Conservation (phyloP, 2,797 vertebrate genomes). For the Catostomus latipinnis region DNA sequence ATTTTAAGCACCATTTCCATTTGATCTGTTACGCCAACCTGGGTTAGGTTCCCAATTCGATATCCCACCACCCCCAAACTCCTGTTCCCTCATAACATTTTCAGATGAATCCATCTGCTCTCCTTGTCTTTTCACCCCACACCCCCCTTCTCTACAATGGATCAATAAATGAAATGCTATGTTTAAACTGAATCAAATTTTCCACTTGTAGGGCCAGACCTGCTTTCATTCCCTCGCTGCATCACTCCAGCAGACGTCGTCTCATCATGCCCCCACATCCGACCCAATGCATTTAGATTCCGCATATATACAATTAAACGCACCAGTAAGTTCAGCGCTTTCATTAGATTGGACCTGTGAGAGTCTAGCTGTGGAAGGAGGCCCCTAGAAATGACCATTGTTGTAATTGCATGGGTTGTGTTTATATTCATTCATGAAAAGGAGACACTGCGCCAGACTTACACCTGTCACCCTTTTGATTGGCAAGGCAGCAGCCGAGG, state of each 20-base stretch:
- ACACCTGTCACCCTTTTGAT: constrained; percentile 95
- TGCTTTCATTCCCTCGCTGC: constrained; percentile 69
- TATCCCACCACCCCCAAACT: constrained; percentile 71
- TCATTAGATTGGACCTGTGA: constrained; percentile 82
- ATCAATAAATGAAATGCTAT: constrained; percentile 84
- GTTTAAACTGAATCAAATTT: constrained; percentile 86
- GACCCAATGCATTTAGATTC: constrained; percentile 71
- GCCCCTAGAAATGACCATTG: constrained; percentile 78
- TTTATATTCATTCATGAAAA: constrained; percentile 98
- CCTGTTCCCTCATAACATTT: constrained; percentile 74
- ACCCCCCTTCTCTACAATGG: constrained; percentile 65
- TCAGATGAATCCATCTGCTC: constrained; percentile 79
- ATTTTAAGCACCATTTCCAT: constrained; percentile 43
- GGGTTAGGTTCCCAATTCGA: constrained; percentile 61
- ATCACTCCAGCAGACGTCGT: constrained; percentile 65
- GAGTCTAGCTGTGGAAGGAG: constrained; percentile 58
- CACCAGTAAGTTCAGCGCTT: constrained; percentile 87
- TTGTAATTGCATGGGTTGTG: constrained; percentile 85
- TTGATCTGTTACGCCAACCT: constrained; percentile 29
- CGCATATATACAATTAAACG: constrained; percentile 86
- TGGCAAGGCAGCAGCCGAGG: constrained; percentile 83
- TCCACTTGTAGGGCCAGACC: constrained; percentile 77
- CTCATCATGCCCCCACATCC: constrained; percentile 58
- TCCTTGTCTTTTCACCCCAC: constrained; percentile 68
- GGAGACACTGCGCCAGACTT: constrained; percentile 83